A percentile compares a stretch with the other conserved stretches of the same genome.
phyloP scores from a whole-genome alignment of 1,140 invertebrate species.

The Drosophila seguyi region DNA sequence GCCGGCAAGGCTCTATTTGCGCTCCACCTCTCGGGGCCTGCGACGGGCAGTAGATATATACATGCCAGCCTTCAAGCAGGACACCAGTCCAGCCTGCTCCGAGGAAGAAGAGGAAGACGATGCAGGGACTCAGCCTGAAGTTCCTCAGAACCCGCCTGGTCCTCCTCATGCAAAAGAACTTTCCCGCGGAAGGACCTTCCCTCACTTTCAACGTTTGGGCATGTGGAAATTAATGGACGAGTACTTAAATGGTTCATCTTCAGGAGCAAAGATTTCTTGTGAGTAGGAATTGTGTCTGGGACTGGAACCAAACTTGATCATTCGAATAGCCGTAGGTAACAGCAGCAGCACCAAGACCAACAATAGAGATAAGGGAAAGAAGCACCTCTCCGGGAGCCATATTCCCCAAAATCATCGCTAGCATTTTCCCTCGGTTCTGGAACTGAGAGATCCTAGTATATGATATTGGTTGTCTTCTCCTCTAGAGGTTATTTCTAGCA shows the following conservation, averaged over 20 bases:
- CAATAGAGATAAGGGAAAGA: slow-evolving; percentile 44
- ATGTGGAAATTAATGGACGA: not conserved
- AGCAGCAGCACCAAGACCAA: no score
- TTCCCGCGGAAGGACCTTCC: slow-evolving; percentile 16
- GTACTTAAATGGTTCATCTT: not conserved
- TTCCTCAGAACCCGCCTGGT: no score
- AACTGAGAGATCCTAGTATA: not conserved
- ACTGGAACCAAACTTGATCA: not conserved
- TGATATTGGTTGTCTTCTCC: no score
- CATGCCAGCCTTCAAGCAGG: slow-evolving; percentile 8
- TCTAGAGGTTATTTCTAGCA: not conserved
- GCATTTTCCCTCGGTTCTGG: not conserved
- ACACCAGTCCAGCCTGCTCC: not conserved
- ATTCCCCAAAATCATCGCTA: slow-evolving; percentile 40
- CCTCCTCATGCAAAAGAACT: slow-evolving; percentile 11
- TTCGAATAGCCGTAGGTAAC: no score
- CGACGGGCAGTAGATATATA: slow-evolving; percentile 46
- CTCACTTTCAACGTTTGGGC: slow-evolving; percentile 24
- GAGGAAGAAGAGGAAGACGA: not conserved
- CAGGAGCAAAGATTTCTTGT: no score
- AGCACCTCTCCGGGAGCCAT: not conserved
- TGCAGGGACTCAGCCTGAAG: not conserved
- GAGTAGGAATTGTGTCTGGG: not conserved
- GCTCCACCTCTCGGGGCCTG: slow-evolving; percentile 4
- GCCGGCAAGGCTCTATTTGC: slow-evolving; percentile 34